Base-by-base conservation (phyloP, 2,888 invertebrate genomes). In the Elgonia sp. region DNA sequence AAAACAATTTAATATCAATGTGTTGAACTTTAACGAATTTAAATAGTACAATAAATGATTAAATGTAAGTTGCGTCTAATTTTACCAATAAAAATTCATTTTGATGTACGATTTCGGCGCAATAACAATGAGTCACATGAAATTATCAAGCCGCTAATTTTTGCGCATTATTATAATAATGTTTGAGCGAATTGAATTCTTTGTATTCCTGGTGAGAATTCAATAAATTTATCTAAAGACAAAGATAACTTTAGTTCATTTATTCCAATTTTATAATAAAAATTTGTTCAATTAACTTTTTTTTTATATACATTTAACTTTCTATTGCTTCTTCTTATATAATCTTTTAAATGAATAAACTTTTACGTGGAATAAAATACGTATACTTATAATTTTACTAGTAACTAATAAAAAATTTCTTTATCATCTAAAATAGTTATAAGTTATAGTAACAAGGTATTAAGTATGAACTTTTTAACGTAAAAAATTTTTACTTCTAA, bases 161-260 rank as follows among this genome's bases (percentile, higher is more conserved):
- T 60, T 21, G 10, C 39, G 46, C n/a, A 46, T 62, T 70, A 79
- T 55, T 79, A 29, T 50, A 53, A 80, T 40, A 53, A 80, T 40
- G 40, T 70, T 70, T 70, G 70, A 80, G 80, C 60, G 69, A 80
- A 46, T 67, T 62, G 16, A 65, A 69, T 69, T 80, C 46, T 14
- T 69, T 62, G 63, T 53, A 62, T 57, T 42, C 10, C 67, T 42
- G 21, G 21, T 73, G 16, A 60, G 42, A 73, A 73, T 73, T 60
- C 60, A 60, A 57, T 60, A 40, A 73, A 73, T 60, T 40, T 46
- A 73, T 42, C 18, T 60, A 60, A 60, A 42, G 60, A 42, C n/a
- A 57, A 72, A 72, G 40, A 21, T 75, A 42, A 46, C 46, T 46
- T 75, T 46, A 75, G 46, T n/a, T 75, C 42, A 39, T 60, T 75